phyloP scores from a whole-genome alignment of 2,113 vertebrate genomes.

The Aptenodytes forsteri region DNA sequence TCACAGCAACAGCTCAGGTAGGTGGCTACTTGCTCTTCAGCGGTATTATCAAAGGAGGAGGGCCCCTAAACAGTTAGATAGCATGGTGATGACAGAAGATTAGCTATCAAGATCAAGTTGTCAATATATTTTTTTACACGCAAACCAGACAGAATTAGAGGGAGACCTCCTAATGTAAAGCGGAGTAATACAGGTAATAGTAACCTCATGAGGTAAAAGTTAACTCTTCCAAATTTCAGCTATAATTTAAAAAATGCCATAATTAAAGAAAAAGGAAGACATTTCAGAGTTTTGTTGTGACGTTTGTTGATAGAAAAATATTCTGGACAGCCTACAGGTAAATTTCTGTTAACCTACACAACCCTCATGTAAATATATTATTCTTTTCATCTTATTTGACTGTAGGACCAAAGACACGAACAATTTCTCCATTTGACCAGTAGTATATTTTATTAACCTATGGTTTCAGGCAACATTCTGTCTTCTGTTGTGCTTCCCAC shows the following conservation, averaged over 20 bases:
- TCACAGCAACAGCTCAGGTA: not conserved
- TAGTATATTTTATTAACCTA: slow-evolving; percentile 5
- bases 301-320: not conserved
- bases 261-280: not conserved
- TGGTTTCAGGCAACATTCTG: not conserved
- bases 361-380: not conserved
- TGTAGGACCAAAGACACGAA: not conserved
- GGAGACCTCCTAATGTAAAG: not conserved
- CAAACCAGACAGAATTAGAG: not conserved
- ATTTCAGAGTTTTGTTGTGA: not conserved
- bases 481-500: slow-evolving; percentile 6
- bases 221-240: not conserved
- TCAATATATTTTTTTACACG: not conserved
- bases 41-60: not conserved
- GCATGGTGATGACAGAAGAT: not conserved
- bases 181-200: not conserved
- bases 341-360: not conserved
- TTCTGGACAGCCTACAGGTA: not conserved
- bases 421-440: not conserved
- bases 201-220: not conserved
- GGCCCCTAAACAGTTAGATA: not conserved
- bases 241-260: not conserved
- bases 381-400: slow-evolving; percentile 11
- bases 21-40: not conserved
- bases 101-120: not conserved